Conservation (phyloP, 2,888 invertebrate genomes). For the Maniola hyperantus region DNA sequence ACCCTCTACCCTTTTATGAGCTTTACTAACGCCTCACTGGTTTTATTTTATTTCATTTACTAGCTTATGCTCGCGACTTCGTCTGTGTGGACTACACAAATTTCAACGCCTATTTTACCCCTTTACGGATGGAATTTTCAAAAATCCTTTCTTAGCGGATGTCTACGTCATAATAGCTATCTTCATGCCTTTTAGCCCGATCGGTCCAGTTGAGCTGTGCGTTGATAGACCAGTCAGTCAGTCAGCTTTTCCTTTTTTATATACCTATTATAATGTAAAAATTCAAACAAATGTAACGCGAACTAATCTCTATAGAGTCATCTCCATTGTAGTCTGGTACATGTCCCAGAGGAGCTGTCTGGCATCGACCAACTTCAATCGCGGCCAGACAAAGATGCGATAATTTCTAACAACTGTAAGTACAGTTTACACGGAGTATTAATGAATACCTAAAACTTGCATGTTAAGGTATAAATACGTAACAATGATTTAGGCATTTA, state of each 20-base stretch:
- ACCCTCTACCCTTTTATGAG: constrained; percentile 9
- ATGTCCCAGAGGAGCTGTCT: constrained; percentile 18
- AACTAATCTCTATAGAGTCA: constrained; percentile 15
- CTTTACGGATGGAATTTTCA: too few relatives aligned
- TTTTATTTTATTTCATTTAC: neutral
- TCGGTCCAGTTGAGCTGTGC: too few relatives aligned
- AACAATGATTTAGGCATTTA: too few relatives aligned
- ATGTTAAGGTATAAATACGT: neutral
- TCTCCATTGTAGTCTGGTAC: constrained; percentile 21
- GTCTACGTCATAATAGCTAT: too few relatives aligned
- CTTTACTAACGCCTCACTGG: constrained; percentile 3
- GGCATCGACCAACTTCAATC: constrained; percentile 14
- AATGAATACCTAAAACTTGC: neutral
- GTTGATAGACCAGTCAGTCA: too few relatives aligned
- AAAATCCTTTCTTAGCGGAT: too few relatives aligned
- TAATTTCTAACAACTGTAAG: neutral
- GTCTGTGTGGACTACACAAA: too few relatives aligned
- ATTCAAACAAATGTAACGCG: constrained; percentile 2
- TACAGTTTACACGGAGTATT: neutral
- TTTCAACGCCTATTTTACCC: too few relatives aligned
- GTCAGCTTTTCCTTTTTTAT: too few relatives aligned
- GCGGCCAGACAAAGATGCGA: constrained; percentile 3
- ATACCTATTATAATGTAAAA: constrained; percentile 3
- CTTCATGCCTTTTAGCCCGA: too few relatives aligned
- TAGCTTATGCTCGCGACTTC: too few relatives aligned